Evolutionary conservation across 2,797 vertebrate species (phyloP).

Genomic region (Hapalemur alaotrensis): DNA sequence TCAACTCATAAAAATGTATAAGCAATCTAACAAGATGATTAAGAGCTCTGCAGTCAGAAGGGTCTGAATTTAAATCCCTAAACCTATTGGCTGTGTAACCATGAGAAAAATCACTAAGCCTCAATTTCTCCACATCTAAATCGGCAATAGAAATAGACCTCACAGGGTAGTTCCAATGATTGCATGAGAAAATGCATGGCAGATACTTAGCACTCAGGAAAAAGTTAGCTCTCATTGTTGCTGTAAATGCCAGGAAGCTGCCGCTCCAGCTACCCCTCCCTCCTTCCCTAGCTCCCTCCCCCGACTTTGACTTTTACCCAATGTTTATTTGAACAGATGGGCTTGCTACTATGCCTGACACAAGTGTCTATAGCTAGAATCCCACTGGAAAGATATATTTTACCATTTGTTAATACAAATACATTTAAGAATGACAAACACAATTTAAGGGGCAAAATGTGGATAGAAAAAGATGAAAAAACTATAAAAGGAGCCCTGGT

Average conservation of each 20-base stretch:
- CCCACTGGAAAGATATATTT: background rate
- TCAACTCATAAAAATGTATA: slow-evolving; percentile 5
- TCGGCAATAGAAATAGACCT: background rate
- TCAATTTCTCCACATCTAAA: background rate
- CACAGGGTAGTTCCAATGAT: background rate
- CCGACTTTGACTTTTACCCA: background rate
- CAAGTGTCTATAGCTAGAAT: background rate
- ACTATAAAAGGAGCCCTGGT: background rate
- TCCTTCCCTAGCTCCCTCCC: background rate
- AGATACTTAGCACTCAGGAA: background rate
- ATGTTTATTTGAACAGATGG: background rate
- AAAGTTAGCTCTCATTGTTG: background rate
- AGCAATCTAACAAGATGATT: slow-evolving; percentile 7
- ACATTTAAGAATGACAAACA: background rate
- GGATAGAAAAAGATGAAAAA: background rate
- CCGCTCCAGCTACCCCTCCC: background rate
- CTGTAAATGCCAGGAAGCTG: background rate
- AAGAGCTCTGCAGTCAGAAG: background rate
- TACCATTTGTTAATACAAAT: background rate
- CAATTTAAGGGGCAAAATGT: background rate
- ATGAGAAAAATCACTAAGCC: background rate
- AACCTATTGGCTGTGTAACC: background rate
- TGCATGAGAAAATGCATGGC: background rate
- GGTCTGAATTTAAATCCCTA: slow-evolving; percentile 2
- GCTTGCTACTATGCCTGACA: background rate